These are phyloP conservation scores for Kryphioiulus occultus DNA, from an alignment of 2,888 invertebrate species.

Conservation along the genomic window DNA sequence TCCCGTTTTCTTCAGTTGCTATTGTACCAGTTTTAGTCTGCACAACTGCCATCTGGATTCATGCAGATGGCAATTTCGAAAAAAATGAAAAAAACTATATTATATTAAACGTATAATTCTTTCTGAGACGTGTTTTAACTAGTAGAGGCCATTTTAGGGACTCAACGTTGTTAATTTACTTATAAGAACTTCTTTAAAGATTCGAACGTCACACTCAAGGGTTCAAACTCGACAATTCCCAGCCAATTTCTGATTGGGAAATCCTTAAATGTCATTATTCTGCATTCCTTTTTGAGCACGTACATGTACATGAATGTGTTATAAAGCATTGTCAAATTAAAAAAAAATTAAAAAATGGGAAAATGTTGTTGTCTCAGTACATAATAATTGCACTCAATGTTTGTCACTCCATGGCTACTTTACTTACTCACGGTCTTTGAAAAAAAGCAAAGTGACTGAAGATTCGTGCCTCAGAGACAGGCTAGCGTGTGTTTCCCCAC, in stretches of 20 bases:
- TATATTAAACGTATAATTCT: no score
- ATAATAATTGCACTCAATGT: neutral
- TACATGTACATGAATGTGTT: neutral
- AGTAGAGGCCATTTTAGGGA: no score
- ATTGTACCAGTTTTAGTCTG: neutral
- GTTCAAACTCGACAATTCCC: no score
- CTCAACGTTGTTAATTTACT: no score
- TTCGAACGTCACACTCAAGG: no score
- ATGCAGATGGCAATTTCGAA: no score
- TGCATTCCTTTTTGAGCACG: neutral
- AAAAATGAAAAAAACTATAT: no score
- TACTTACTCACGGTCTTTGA: neutral
- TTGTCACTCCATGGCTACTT: conserved; percentile 12
- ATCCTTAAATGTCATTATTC: no score
- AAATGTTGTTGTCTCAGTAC: neutral
- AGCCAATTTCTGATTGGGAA: no score
- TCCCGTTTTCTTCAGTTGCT: neutral
- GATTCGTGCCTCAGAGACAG: neutral
- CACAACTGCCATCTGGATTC: no score
- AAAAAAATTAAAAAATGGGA: neutral
- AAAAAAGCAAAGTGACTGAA: neutral
- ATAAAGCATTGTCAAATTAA: neutral
- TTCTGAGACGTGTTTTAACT: no score
- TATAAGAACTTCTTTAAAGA: no score
- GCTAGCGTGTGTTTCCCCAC: neutral